Evolutionary conservation across 2,797 vertebrate species (phyloP), one percentile per base, ranked within the genome.

Genomic region (Cyclura pinguis): DNA sequence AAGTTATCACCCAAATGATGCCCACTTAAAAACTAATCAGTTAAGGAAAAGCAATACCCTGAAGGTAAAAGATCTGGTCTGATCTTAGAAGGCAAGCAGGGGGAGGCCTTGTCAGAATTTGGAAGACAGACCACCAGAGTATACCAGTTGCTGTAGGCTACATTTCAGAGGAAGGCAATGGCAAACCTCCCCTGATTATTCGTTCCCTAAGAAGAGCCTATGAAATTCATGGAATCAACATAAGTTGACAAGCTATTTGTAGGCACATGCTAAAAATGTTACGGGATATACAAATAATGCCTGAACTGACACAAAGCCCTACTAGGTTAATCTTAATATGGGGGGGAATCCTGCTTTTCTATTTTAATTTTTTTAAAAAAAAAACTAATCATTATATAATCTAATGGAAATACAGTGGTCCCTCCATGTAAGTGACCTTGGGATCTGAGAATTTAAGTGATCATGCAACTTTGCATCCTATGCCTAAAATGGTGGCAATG

Each of bases 11-110:
- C 85, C 69, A 77, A 83, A 35, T 4, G 14, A 42, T 57, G n/a
- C 85, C 4, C 80, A 35, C n/a, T 83, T 92, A 47, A 91, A 88
- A 93, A 84, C 42, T 64, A 69, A 24, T 92, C 90, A 29, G 50
- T 67, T 89, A 2, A 88, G 18, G 0, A 59, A 82, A 81, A 93
- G 20, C 14, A 93, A 90, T 38, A 89, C 76, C 2, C 24, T 5
- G 0, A 89, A 84, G 88, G 76, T 0, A 0, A 1, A 7, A 32
- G 29, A 32, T 69, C 67, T 10, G 32, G 4, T 69, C 29, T 32
- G 9, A 69, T 32, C 67, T 69, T 32, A 18, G 10, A 69, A 69
- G 29, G 10, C 32, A 69, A 69, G 67, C 67, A 32, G 32, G 3
- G 9, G 29, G 32, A 13, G 2, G 32, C 29, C 29, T 69, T 29